phyloP scores from a whole-genome alignment of 1,140 invertebrate genomes.

The Cepaea nemoralis region DNA sequence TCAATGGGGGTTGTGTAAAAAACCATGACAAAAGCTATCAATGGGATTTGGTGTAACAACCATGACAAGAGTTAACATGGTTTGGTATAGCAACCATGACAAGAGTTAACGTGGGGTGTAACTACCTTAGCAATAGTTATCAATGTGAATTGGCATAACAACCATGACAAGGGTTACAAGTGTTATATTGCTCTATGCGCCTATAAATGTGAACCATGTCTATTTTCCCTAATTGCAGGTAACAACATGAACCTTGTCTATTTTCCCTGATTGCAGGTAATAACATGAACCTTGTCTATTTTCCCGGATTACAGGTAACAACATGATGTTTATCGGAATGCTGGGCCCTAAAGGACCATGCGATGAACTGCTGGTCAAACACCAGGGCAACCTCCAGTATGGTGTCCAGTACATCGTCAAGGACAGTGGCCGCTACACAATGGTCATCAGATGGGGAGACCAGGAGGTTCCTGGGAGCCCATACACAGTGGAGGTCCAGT shows the following conservation, averaged over 20 bases:
- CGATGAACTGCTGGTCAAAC: constrained; percentile 94
- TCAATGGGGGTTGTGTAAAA: too few species aligned
- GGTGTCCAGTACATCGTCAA: constrained; percentile 74
- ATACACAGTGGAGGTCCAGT: constrained; percentile 76
- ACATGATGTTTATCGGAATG: constrained; percentile 94
- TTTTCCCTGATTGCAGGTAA: too few species aligned
- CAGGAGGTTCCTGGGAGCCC: constrained; percentile 97
- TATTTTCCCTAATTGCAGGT: neutral
- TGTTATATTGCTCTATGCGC: neutral
- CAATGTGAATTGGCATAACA: too few species aligned
- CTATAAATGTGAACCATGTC: neutral
- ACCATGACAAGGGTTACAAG: too few species aligned
- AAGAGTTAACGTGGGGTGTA: too few species aligned
- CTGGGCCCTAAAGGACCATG: constrained; percentile 89
- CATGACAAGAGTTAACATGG: too few species aligned
- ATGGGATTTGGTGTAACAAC: too few species aligned
- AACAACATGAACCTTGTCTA: too few species aligned
- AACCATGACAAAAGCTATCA: too few species aligned
- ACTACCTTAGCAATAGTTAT: too few species aligned
- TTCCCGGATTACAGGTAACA: constrained; percentile 72
- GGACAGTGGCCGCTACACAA: constrained; percentile 92
- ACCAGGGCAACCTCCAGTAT: constrained; percentile 93
- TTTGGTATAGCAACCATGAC: too few species aligned
- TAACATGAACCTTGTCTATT: too few species aligned
- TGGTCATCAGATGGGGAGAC: constrained; percentile 97